Conservation (phyloP, 2,113 vertebrate species). For the Rhea americana region DNA sequence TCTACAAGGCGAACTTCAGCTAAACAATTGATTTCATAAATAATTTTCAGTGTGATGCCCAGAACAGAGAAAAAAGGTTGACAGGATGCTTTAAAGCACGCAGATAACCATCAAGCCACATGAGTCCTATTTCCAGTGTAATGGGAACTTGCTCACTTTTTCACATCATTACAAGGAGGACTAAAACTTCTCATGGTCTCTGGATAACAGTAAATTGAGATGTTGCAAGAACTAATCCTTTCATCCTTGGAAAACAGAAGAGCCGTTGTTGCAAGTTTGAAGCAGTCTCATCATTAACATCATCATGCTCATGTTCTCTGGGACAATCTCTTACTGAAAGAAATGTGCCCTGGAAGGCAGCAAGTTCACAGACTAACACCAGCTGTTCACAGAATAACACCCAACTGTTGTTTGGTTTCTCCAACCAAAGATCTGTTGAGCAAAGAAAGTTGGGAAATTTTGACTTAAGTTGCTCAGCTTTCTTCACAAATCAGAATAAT, state of each 20-base stretch:
- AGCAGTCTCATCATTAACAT: background rate
- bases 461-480: background rate
- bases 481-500: background rate
- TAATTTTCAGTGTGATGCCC: background rate
- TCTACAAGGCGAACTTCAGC: background rate
- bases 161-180: background rate
- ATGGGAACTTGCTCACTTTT: background rate
- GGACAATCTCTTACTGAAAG: background rate
- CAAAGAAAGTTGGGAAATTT: background rate
- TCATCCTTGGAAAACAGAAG: background rate
- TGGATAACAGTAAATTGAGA: background rate
- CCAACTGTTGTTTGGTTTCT: too few relatives aligned
- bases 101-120: background rate
- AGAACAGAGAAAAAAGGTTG: background rate
- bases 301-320: accelerated
- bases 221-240: background rate
- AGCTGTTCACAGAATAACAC: too few relatives aligned
- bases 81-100: background rate
- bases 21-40: background rate
- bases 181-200: background rate
- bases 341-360: background rate
- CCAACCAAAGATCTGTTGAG: background rate
- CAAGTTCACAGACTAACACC: background rate
- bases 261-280: background rate
- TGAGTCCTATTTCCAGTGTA: background rate